These are phyloP conservation scores for Mythimna ferrago DNA, from an alignment of 2,888 invertebrate species.

Conservation along the genomic window DNA sequence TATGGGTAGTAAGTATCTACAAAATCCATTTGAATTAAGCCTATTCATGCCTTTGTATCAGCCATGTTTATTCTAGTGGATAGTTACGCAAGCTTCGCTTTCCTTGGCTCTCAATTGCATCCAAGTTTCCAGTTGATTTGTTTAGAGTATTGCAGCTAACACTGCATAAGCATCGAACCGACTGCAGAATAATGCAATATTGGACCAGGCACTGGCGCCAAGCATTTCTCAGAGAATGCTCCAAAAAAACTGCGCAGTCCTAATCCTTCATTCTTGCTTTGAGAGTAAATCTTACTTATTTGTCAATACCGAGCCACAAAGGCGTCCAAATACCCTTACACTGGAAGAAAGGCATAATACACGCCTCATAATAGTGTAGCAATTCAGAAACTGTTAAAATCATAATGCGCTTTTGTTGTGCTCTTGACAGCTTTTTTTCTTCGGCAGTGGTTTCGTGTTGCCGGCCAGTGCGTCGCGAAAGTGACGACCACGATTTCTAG, in stretches of 20 bases:
- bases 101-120: constrained; percentile 75
- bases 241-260: constrained; percentile 79
- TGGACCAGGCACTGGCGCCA: constrained; percentile 83
- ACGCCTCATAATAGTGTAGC: constrained; percentile 88
- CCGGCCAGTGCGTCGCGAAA: constrained; percentile 78
- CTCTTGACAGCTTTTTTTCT: constrained; percentile 84
- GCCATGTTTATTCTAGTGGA: constrained; percentile 74
- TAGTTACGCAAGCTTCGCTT: constrained; percentile 82
- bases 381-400: constrained; percentile 90
- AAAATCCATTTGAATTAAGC: constrained; percentile 69
- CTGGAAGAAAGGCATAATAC: constrained; percentile 88
- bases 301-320: constrained; percentile 90
- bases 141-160: constrained; percentile 79
- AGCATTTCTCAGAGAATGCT: constrained; percentile 72
- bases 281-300: constrained; percentile 89
- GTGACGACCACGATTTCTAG: constrained; percentile 83
- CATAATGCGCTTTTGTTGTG: constrained; percentile 88
- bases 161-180: constrained; percentile 74
- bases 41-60: constrained; percentile 73
- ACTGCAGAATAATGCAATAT: constrained; percentile 83
- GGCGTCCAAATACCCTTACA: constrained; percentile 89
- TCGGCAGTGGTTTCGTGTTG: constrained; percentile 81
- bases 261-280: constrained; percentile 89
- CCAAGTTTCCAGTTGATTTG: constrained; percentile 85
- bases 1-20: constrained; percentile 46